phyloP scores from a whole-genome alignment of 2,797 vertebrate genomes.

The Pteronotus mesoamericanus region DNA sequence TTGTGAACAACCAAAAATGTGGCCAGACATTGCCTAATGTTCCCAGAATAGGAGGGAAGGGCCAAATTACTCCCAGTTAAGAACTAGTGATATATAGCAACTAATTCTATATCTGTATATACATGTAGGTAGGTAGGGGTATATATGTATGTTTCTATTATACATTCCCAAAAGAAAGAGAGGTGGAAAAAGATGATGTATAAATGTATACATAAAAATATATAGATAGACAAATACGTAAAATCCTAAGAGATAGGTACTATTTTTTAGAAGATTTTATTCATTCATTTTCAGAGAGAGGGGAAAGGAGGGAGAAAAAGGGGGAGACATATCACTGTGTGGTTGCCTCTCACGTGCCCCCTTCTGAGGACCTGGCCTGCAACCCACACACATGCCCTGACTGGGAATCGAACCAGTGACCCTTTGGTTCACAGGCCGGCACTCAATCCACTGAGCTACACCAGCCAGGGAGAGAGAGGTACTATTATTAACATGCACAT shows the following conservation, averaged over 20 bases:
- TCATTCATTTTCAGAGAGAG: no score
- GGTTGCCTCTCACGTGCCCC: no score
- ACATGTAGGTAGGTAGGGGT: not conserved
- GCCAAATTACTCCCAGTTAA: not conserved
- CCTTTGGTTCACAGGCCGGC: no score
- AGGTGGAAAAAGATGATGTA: not conserved
- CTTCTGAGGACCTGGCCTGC: no score
- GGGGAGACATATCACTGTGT: no score
- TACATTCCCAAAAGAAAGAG: not conserved
- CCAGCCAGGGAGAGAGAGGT: no score
- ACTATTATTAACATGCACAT: not conserved
- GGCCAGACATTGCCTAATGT: not conserved
- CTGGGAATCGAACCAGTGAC: no score
- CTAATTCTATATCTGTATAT: not conserved
- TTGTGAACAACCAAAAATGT: not conserved
- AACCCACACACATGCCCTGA: no score
- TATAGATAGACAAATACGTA: not conserved
- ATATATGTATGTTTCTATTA: not conserved
- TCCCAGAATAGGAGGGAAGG: fast-evolving
- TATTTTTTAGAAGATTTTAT: no score
- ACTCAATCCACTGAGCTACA: no score
- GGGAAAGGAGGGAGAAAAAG: no score
- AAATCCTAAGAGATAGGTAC: not conserved
- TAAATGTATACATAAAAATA: not conserved
- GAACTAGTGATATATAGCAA: not conserved